Conservation (phyloP, 2,113 vertebrate genomes). For the Scatophagus argus region DNA sequence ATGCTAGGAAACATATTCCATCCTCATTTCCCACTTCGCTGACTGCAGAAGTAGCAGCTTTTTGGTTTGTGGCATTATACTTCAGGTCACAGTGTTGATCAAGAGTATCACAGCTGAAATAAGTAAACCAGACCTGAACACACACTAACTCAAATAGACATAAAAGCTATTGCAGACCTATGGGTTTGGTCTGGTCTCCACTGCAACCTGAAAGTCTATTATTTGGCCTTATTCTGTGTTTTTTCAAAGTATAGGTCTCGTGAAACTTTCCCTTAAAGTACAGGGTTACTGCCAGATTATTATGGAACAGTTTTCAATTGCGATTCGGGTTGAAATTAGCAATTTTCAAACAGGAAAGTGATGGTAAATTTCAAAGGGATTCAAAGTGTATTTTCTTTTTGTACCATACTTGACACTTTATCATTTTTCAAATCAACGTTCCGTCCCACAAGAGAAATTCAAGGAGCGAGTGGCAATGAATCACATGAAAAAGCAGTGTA, state of each 20-base stretch:
- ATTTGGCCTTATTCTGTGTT: constrained; percentile 71
- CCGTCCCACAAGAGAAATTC: constrained; percentile 65
- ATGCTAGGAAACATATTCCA: constrained; percentile 47
- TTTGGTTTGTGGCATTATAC: constrained; percentile 66
- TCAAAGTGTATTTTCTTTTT: constrained; percentile 35
- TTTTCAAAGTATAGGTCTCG: constrained; percentile 73
- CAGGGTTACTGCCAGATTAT: constrained; percentile 55
- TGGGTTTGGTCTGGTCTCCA: constrained; percentile 34
- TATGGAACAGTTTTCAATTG: constrained; percentile 52
- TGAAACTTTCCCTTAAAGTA: constrained; percentile 61
- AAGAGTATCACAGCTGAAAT: constrained; percentile 48
- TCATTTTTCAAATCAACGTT: constrained; percentile 77
- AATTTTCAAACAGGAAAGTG: constrained; percentile 61
- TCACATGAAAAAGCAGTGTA: constrained; percentile 68
- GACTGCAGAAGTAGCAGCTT: constrained; percentile 60
- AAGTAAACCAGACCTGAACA: constrained; percentile 53
- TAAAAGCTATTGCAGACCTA: constrained; percentile 60
- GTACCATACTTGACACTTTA: constrained; percentile 53
- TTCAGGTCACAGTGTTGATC: constrained; percentile 47
- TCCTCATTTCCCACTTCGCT: constrained; percentile 56
- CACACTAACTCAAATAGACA: constrained; percentile 57
- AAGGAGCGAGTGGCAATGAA: constrained; percentile 57
- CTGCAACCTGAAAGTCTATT: constrained; percentile 65
- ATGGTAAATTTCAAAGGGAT: constrained; percentile 33
- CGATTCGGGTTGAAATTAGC: constrained; percentile 56